Conservation (phyloP, 2,113 vertebrate species). For the Empidonax alnorum region DNA sequence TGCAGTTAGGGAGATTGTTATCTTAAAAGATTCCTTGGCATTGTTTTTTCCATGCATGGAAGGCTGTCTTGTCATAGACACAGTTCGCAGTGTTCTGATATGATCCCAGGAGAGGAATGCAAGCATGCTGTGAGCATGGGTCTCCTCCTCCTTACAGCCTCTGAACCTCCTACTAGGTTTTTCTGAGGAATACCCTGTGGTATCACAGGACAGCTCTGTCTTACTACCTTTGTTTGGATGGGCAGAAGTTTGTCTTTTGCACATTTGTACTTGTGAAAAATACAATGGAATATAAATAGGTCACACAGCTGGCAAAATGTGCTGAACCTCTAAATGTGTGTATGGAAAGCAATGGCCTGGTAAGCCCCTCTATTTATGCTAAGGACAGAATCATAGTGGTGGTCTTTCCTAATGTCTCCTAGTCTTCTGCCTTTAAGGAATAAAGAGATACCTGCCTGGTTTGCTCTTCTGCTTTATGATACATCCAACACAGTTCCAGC, state of each 20-base stretch:
- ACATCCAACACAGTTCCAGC: not conserved
- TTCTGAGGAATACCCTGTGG: not conserved
- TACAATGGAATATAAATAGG: not conserved
- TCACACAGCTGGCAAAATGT: not conserved
- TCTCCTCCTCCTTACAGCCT: not conserved
- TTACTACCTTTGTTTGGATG: not conserved
- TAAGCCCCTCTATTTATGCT: not conserved
- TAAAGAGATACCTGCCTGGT: not conserved
- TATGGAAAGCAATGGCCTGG: not conserved
- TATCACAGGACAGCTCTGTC: not conserved
- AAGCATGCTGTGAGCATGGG: not conserved
- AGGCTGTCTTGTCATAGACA: not conserved
- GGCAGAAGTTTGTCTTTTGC: not conserved
- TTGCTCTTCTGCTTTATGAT: not conserved
- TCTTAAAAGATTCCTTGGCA: not conserved
- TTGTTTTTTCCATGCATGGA: not conserved
- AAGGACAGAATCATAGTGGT: not conserved
- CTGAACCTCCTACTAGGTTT: not conserved
- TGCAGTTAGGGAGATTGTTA: not conserved
- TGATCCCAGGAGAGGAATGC: not conserved
- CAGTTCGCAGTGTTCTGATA: not conserved
- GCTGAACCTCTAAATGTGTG: not conserved
- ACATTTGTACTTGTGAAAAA: not conserved
- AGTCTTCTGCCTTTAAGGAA: not conserved
- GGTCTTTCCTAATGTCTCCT: not conserved